Evolutionary conservation across 2,888 invertebrate species (phyloP).

Genomic region (Limenitis camilla): DNA sequence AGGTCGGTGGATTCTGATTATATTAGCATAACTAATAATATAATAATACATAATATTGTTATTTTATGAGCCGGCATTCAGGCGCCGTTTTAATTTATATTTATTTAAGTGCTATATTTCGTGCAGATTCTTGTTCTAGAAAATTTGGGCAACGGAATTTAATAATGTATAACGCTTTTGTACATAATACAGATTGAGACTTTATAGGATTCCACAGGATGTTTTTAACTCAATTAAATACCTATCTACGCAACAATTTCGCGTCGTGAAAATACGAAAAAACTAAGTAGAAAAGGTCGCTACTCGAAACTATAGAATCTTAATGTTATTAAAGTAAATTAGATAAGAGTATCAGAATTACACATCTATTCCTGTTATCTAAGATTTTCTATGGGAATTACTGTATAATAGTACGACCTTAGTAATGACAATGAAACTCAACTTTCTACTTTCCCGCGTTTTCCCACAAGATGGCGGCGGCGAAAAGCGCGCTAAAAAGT

Average conservation of each 20-base stretch:
- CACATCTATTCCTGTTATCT: slow-evolving; percentile 23
- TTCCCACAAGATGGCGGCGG: slow-evolving; percentile 49
- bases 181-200: not conserved
- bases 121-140: slow-evolving; percentile 3
- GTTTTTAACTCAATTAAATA: too few relatives aligned
- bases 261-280: not conserved
- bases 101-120: slow-evolving; percentile 15
- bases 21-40: slow-evolving; percentile 36
- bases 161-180: not conserved
- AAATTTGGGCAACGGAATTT: not conserved
- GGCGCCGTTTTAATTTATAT: slow-evolving; percentile 27
- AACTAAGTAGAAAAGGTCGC: not conserved
- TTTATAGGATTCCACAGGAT: too few relatives aligned
- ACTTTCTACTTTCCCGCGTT: slow-evolving; percentile 68
- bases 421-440: slow-evolving; percentile 60
- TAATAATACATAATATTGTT: slow-evolving; percentile 27
- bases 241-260: too few relatives aligned
- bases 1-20: slow-evolving; percentile 24
- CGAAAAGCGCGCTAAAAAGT: slow-evolving; percentile 33
- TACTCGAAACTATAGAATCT: not conserved
- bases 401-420: slow-evolving; percentile 52
- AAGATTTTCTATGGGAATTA: slow-evolving; percentile 54
- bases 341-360: slow-evolving; percentile 11
- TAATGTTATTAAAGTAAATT: slow-evolving; percentile 1
- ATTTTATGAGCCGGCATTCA: slow-evolving; percentile 28